These are phyloP conservation scores for Pongo abelii DNA, from an alignment of 2,113 vertebrate genomes.

Conservation along the genomic window DNA sequence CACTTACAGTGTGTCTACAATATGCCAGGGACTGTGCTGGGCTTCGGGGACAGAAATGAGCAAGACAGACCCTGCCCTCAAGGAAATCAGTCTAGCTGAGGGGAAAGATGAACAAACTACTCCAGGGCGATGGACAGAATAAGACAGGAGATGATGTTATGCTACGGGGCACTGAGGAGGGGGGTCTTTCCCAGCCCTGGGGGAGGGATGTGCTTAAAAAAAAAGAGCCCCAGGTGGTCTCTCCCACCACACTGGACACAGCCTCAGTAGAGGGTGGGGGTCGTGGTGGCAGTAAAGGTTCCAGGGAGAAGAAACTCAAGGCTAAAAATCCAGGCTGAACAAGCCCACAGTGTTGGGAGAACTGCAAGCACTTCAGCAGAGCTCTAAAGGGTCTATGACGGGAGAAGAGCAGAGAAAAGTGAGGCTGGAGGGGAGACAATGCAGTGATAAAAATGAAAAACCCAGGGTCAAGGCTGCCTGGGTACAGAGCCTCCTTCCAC, in stretches of 20 bases:
- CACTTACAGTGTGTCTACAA: rapidly evolving
- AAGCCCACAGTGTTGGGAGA: not conserved
- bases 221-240: not conserved
- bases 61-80: not conserved
- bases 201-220: too few relatives aligned
- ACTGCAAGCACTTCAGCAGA: not conserved
- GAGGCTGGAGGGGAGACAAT: not conserved
- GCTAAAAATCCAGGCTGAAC: not conserved
- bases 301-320: not conserved
- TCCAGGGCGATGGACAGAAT: not conserved
- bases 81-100: not conserved
- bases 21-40: too few relatives aligned
- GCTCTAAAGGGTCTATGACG: not conserved
- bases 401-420: not conserved
- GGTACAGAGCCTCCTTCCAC: not conserved
- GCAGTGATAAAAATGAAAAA: not conserved
- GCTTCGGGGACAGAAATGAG: not conserved
- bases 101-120: not conserved
- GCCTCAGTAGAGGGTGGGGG: not conserved
- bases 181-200: not conserved
- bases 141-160: not conserved
- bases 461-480: not conserved
- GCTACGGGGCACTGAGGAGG: too few relatives aligned
- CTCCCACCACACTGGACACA: not conserved
- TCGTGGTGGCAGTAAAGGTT: not conserved